These are phyloP conservation scores for Harpalus rubripes DNA, from an alignment of 2,888 invertebrate species.

Conservation along the genomic window DNA sequence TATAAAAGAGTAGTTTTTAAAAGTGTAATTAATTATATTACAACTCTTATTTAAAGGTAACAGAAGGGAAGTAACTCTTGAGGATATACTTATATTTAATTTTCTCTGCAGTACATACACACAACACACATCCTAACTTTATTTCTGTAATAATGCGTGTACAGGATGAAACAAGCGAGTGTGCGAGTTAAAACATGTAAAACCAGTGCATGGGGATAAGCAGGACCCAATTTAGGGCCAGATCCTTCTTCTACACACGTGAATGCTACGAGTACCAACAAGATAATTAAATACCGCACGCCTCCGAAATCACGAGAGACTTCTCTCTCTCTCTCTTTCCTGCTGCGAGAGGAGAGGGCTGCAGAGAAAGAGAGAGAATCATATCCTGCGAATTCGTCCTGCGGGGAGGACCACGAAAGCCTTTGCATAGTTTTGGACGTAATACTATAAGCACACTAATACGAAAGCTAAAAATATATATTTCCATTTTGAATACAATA, in stretches of 20 bases:
- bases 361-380: not conserved
- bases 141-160: not conserved
- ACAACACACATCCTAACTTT: not conserved
- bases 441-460: too few species aligned
- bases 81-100: too few species aligned
- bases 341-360: not conserved
- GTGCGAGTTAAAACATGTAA: constrained; percentile 18
- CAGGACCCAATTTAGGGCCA: constrained; percentile 32
- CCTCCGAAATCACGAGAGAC: constrained; percentile 33
- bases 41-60: too few species aligned
- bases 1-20: too few species aligned
- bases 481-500: too few species aligned
- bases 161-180: not conserved
- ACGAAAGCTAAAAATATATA: too few species aligned
- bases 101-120: too few species aligned
- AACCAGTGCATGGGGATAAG: constrained; percentile 18
- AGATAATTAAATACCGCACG: constrained; percentile 64
- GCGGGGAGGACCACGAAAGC: not conserved
- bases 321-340: constrained; percentile 19
- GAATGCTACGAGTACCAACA: constrained; percentile 57
- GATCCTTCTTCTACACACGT: constrained; percentile 43
- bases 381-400: not conserved
- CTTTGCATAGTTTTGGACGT: too few species aligned
- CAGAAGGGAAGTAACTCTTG: too few species aligned
- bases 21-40: too few species aligned